Percentiles rank a stretch among this genome's conserved stretches.
These are phyloP conservation scores for Alca torda DNA, from an alignment of 2,797 vertebrate species.

Conservation along the genomic window DNA sequence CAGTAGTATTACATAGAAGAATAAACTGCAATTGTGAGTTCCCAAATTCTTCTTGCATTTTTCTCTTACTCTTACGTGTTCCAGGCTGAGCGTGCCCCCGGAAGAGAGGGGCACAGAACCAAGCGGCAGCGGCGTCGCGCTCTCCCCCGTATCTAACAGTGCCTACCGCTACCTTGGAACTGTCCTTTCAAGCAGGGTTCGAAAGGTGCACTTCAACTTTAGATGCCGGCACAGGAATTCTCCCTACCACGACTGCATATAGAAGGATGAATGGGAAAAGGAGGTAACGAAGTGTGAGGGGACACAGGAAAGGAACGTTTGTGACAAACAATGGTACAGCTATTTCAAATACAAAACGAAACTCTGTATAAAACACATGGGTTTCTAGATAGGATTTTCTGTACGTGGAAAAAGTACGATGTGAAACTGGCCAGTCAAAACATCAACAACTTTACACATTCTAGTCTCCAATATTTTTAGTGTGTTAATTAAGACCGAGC, in stretches of 20 bases:
- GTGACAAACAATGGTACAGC: neutral
- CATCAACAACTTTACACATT: neutral
- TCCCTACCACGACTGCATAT: neutral
- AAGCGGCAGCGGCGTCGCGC: rapidly evolving
- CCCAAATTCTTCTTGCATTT: neutral
- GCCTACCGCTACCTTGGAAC: neutral
- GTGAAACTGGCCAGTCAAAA: neutral
- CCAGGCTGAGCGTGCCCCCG: neutral
- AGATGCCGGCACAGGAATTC: neutral
- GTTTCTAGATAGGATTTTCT: neutral
- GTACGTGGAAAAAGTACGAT: rapidly evolving
- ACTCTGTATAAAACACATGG: too few species aligned
- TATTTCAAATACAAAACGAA: neutral
- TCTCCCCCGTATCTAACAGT: rapidly evolving
- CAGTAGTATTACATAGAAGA: neutral
- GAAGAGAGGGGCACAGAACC: neutral
- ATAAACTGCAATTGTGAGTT: neutral
- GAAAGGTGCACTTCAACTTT: neutral
- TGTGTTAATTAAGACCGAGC: constrained; percentile 48
- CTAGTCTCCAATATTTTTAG: constrained; percentile 1
- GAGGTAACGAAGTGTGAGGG: neutral
- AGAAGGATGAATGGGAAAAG: neutral
- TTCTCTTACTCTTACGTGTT: neutral
- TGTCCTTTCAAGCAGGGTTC: neutral
- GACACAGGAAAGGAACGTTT: neutral